Evolutionary conservation across 2,113 vertebrate genomes (phyloP).

Genomic region (Colossoma macropomum): DNA sequence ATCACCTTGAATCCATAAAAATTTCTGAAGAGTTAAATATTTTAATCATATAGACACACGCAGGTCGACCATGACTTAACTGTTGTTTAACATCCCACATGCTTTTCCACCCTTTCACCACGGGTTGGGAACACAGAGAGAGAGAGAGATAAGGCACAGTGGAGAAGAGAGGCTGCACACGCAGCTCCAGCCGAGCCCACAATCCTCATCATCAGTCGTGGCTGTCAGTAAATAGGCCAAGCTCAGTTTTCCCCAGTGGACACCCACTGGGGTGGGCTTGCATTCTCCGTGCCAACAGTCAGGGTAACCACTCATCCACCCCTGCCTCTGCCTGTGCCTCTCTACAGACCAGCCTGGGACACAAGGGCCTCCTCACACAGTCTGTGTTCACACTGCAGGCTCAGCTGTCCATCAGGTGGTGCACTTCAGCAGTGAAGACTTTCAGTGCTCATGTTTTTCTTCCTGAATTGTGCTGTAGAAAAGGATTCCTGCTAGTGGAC

Average conservation of each 20-base stretch:
- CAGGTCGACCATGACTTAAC: too few species aligned
- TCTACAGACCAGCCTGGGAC: slow-evolving; percentile 21
- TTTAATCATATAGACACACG: too few species aligned
- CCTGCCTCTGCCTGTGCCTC: slow-evolving; percentile 6
- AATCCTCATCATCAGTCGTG: not conserved
- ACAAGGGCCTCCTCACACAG: not conserved
- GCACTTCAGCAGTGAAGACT: slow-evolving; percentile 36
- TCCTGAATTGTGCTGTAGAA: too few species aligned
- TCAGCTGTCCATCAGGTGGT: slow-evolving; percentile 39
- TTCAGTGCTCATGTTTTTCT: not conserved
- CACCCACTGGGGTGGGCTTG: not conserved
- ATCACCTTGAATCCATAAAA: too few species aligned
- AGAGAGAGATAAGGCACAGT: too few species aligned
- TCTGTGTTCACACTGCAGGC: slow-evolving; percentile 22
- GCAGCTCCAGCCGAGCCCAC: not conserved
- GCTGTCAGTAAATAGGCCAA: not conserved
- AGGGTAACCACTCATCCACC: slow-evolving; percentile 13
- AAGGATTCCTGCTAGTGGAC: too few species aligned
- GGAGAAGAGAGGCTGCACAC: not conserved
- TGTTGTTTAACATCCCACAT: too few species aligned
- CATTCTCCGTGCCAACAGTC: slow-evolving; percentile 34
- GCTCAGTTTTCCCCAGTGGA: not conserved
- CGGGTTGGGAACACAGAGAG: too few species aligned
- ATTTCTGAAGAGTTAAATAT: too few species aligned
- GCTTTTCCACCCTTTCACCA: too few species aligned